These are phyloP conservation scores for Campylomormyrus numenius DNA, from an alignment of 2,113 vertebrate species.

Conservation along the genomic window DNA sequence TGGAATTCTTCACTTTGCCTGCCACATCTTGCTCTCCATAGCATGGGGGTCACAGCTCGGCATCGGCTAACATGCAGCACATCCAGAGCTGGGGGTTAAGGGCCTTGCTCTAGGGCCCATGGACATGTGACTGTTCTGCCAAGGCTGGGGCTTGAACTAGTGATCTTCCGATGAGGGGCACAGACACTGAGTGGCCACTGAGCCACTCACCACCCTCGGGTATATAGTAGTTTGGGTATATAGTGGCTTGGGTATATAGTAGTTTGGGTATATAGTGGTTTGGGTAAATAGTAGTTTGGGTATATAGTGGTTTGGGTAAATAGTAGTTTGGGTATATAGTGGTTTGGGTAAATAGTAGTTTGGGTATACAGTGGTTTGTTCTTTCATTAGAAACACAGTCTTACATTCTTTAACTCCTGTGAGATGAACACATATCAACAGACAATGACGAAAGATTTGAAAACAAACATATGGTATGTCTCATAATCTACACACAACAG, in stretches of 20 bases:
- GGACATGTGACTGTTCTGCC: background rate
- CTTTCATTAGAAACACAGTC: background rate
- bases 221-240: background rate
- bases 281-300: background rate
- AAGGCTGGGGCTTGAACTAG: background rate
- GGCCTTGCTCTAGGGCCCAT: background rate
- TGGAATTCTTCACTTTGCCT: background rate
- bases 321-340: background rate
- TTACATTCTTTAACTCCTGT: background rate
- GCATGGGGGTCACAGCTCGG: background rate
- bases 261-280: background rate
- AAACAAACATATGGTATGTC: background rate
- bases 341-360: background rate
- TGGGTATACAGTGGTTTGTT: background rate
- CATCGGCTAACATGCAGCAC: background rate
- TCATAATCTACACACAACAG: background rate
- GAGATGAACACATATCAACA: background rate
- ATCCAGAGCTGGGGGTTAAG: background rate
- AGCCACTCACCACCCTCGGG: background rate
- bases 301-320: background rate
- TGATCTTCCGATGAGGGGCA: background rate
- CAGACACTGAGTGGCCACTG: background rate
- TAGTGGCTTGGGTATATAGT: background rate
- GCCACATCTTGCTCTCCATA: background rate
- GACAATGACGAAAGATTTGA: background rate